Conservation (phyloP, 92 coral and sea anemone species). For the Montipora capitata region DNA sequence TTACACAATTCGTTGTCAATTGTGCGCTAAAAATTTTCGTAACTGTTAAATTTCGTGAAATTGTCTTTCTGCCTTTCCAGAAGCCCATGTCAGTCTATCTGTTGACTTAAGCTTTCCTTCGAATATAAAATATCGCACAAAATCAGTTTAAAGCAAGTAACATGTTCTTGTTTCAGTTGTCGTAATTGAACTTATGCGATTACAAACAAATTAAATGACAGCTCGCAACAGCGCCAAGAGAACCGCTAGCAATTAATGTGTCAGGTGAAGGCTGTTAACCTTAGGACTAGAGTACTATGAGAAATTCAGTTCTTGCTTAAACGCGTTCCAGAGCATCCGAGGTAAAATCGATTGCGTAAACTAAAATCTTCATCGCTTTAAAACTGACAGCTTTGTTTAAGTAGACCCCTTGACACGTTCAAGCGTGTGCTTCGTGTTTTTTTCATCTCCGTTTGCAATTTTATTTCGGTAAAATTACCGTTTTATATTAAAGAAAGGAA, state of each 20-base stretch:
- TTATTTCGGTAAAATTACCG: conserved; percentile 13
- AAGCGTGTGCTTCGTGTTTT: not conserved
- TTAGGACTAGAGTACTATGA: not conserved
- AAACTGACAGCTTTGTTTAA: not conserved
- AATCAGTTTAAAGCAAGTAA: not conserved
- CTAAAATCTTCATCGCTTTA: conserved; percentile 26
- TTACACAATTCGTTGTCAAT: conserved; percentile 55
- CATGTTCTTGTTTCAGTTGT: conserved; percentile 21
- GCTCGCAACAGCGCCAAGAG: conserved; percentile 22
- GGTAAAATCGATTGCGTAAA: conserved; percentile 34
- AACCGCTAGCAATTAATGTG: conserved; percentile 54
- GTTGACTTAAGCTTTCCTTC: not conserved
- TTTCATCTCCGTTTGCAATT: conserved; percentile 32
- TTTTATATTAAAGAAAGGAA: conserved; percentile 25
- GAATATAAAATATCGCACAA: not conserved
- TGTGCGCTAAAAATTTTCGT: conserved; percentile 36
- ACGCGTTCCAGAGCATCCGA: conserved; percentile 16
- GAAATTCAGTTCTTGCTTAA: conserved; percentile 4
- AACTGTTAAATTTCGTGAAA: not conserved
- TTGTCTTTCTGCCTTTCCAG: conserved; percentile 11
- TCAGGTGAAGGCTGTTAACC: conserved; percentile 27
- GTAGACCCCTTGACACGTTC: not conserved
- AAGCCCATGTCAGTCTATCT: not conserved
- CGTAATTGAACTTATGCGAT: conserved; percentile 43
- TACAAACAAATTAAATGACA: conserved; percentile 50